These are phyloP conservation scores for Percina caprodes DNA, from an alignment of 2,113 vertebrate genomes.

Conservation along the genomic window DNA sequence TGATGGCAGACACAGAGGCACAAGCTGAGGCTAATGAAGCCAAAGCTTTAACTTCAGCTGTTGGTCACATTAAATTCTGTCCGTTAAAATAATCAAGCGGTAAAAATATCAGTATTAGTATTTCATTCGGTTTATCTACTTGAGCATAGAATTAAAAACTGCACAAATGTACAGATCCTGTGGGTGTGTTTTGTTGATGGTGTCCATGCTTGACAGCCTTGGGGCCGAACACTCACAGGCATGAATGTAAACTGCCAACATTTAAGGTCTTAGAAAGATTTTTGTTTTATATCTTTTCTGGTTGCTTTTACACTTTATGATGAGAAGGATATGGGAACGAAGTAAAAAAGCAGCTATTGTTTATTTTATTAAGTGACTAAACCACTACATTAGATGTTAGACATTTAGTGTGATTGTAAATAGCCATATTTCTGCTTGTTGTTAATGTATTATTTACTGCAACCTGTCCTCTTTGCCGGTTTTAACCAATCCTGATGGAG, in stretches of 20 bases:
- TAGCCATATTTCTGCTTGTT: slow-evolving; percentile 62
- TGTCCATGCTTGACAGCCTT: slow-evolving; percentile 54
- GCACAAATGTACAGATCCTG: slow-evolving; percentile 73
- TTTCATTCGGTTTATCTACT: slow-evolving; percentile 34
- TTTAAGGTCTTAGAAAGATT: slow-evolving; percentile 44
- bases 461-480: slow-evolving; percentile 63
- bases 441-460: slow-evolving; percentile 65
- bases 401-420: slow-evolving; percentile 72
- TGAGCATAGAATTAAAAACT: slow-evolving; percentile 43
- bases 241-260: slow-evolving; percentile 77
- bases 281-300: slow-evolving; percentile 50
- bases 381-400: slow-evolving; percentile 61
- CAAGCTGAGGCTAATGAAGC: slow-evolving; percentile 21
- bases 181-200: slow-evolving; percentile 51
- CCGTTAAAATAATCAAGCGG: not conserved
- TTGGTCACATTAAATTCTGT: not conserved
- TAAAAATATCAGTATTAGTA: slow-evolving; percentile 16
- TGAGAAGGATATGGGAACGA: slow-evolving; percentile 8
- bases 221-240: slow-evolving; percentile 50
- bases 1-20: slow-evolving; percentile 31
- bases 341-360: slow-evolving; percentile 45
- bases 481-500: slow-evolving; percentile 54
- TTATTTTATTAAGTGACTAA: slow-evolving; percentile 54
- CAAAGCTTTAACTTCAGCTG: slow-evolving; percentile 29
- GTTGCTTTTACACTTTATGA: slow-evolving; percentile 51